phyloP scores from a whole-genome alignment of 1,140 invertebrate species.

The Hypsibius dujardini region DNA sequence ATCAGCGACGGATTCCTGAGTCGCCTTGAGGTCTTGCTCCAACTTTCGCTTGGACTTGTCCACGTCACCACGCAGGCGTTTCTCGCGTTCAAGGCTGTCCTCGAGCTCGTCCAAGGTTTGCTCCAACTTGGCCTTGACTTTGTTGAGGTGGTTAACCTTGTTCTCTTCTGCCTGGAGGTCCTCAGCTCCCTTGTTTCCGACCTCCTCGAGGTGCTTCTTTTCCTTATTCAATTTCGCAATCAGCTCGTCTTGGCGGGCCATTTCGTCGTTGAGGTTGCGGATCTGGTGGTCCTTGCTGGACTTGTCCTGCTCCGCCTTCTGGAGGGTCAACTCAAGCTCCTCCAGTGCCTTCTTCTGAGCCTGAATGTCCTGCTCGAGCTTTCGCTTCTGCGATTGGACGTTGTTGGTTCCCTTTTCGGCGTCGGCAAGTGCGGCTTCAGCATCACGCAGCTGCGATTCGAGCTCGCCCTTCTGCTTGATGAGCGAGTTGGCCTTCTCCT shows the following conservation, averaged over 20 bases:
- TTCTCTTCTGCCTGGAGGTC: constrained; percentile 41
- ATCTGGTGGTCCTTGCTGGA: constrained; percentile 42
- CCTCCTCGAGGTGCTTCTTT: constrained; percentile 40
- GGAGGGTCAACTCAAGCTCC: constrained; percentile 30
- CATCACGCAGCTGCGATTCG: constrained; percentile 22
- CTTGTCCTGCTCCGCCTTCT: constrained; percentile 40
- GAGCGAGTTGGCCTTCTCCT: constrained; percentile 21
- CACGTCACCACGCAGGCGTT: constrained; percentile 3
- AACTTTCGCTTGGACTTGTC: constrained; percentile 1
- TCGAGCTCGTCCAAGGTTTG: not conserved
- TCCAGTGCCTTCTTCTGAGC: constrained; percentile 27
- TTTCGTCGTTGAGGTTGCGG: constrained; percentile 37
- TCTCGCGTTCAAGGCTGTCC: constrained; percentile 4
- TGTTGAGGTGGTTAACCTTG: constrained; percentile 43
- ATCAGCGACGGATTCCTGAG: not conserved
- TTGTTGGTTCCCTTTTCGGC: constrained; percentile 26
- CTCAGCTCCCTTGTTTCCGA: constrained; percentile 36
- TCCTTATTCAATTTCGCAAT: constrained; percentile 41
- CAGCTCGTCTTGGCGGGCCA: constrained; percentile 40
- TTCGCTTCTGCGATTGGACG: constrained; percentile 27
- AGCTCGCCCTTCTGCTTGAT: constrained; percentile 21
- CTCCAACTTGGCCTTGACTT: constrained; percentile 24
- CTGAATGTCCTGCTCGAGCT: constrained; percentile 25
- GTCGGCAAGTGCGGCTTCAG: constrained; percentile 23
- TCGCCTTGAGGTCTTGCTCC: constrained; percentile 5